phyloP scores from a whole-genome alignment of 2,888 invertebrate species.

The Gymnosoma rotundatum region DNA sequence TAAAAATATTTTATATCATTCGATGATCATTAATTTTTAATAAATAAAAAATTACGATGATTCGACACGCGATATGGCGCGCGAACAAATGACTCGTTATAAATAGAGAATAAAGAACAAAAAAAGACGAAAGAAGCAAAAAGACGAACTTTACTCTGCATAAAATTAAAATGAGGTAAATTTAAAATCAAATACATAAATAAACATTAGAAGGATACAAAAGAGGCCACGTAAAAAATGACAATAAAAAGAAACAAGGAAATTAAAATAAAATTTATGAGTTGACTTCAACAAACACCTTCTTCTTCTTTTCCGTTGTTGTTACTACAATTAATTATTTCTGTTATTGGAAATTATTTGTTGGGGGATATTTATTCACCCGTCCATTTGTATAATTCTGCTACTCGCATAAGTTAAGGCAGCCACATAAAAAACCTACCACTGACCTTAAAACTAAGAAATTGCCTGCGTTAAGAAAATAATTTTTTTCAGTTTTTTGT shows the following conservation, averaged over 20 bases:
- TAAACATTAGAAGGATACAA: constrained; percentile 36
- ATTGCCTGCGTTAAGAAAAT: background rate
- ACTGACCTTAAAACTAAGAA: constrained; percentile 36
- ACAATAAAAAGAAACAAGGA: constrained; percentile 21
- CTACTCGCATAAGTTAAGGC: background rate
- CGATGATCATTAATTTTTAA: constrained; percentile 63
- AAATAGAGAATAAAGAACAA: constrained; percentile 7
- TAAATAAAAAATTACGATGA: constrained; percentile 76
- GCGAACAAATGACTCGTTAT: constrained; percentile 59
- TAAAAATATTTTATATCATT: constrained; percentile 61
- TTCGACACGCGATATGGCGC: constrained; percentile 77
- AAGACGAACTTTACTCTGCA: constrained; percentile 4
- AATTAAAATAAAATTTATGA: constrained; percentile 66
- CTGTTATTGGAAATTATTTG: background rate
- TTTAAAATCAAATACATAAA: background rate
- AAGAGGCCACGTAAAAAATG: constrained; percentile 8
- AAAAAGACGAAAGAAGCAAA: no score
- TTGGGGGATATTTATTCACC: background rate
- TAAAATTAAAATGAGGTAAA: constrained; percentile 17
- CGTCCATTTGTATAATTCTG: background rate
- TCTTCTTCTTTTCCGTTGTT: background rate
- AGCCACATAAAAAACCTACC: constrained; percentile 22
- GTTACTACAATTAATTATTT: constrained; percentile 11
- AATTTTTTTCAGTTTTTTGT: no score
- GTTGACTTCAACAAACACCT: constrained; percentile 52